These are phyloP conservation scores for Phrynosoma blainvillii DNA, from an alignment of 2,113 vertebrate genomes.

Conservation along the genomic window DNA sequence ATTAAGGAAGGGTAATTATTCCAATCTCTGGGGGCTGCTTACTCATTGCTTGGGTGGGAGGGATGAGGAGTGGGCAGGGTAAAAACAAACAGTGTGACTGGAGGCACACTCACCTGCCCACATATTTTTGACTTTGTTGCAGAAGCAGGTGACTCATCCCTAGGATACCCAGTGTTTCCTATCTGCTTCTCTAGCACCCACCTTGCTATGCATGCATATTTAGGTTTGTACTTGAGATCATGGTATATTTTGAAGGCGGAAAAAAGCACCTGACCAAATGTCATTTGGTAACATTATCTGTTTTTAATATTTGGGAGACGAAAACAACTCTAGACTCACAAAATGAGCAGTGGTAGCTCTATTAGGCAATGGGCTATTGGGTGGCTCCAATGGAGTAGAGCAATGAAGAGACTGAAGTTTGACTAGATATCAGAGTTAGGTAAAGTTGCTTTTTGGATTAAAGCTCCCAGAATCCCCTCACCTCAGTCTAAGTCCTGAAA, in stretches of 20 bases:
- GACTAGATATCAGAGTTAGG: background rate
- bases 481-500: too few species aligned
- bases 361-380: background rate
- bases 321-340: background rate
- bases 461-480: too few species aligned
- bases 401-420: background rate
- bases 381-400: background rate
- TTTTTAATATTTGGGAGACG: background rate
- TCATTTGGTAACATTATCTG: background rate
- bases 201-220: background rate
- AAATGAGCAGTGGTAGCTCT: background rate
- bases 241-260: background rate
- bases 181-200: constrained; percentile 9
- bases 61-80: background rate
- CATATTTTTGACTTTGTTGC: background rate
- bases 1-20: too few species aligned
- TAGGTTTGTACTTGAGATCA: background rate
- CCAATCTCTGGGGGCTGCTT: background rate
- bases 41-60: background rate
- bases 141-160: constrained; percentile 12
- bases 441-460: background rate
- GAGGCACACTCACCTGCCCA: background rate
- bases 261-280: too few species aligned
- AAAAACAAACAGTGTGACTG: background rate
- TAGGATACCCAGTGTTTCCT: constrained; percentile 6